Base-by-base conservation (phyloP, 2,888 invertebrate genomes). In the Abscondita cerata region DNA sequence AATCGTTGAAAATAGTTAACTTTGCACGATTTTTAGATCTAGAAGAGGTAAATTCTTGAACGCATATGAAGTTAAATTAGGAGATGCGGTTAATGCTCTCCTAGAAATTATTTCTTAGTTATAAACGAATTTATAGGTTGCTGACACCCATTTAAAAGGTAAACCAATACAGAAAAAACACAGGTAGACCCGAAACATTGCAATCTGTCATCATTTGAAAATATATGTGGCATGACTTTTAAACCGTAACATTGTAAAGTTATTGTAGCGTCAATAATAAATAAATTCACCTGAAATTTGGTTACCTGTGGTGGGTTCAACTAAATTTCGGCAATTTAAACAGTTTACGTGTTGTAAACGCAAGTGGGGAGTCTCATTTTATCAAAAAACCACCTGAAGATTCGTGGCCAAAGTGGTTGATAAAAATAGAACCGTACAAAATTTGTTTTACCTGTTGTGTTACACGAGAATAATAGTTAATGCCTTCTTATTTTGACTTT, bases 201-300 rank as follows among this genome's bases (percentile, higher is more conserved):
- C 44, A 44, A 44, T 44, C n/a, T 44, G 44, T 44, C 41, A 41
- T 41, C 12, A 40, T 40, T 15, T 15, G 41, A 31, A 20, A 20
- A 1, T 31, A 9, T 16, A 13, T 20, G 8, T 34, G 40, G 52
- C 56, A 56, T 47, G 62, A 61, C 60, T 48, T 59, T 64, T 56
- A 64, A 66, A 66, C 59, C 66, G 56, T 66, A 59, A 55, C 54
- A 64, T 52, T 47, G 61, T 66, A 66, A 66, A 66, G 19, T 44
- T 62, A 44, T 61, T 48, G 18, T 12, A 34, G 13, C 36, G 38
- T n/a, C 36, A 34, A 16, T 47, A 55, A 33, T 20, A 55, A 12
- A 31, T 36, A 47, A 55, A 55, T 33, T 46, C 51, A 51, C 57
- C 51, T 55, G 25, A 46, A 34, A 48, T 55, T 36, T 18, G 18